A percentile compares a stretch with the other conserved stretches of the same genome.
Evolutionary conservation across 2,797 vertebrate genomes (phyloP).

Genomic region (Argyrosomus regius): DNA sequence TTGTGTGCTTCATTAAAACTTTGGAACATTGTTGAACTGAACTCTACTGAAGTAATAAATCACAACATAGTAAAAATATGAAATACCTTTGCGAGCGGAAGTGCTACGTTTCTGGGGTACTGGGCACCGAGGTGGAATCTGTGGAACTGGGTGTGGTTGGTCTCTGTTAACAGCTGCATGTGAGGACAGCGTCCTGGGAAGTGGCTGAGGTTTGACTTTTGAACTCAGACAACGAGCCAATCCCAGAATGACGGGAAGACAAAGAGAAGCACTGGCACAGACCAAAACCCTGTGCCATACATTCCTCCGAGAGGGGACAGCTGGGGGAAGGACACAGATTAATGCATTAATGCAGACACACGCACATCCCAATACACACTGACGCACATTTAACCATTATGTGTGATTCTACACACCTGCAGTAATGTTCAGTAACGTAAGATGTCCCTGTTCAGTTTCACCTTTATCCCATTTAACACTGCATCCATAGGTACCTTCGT

Average conservation of each 20-base stretch:
- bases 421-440: slow-evolving; percentile 65
- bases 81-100: slow-evolving; percentile 44
- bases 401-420: slow-evolving; percentile 41
- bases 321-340: slow-evolving; percentile 25
- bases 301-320: slow-evolving; percentile 46
- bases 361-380: background rate
- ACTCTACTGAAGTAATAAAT: too few species aligned
- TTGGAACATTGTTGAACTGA: too few species aligned
- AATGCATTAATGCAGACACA: background rate
- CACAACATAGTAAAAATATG: background rate
- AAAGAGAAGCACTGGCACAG: slow-evolving; percentile 58
- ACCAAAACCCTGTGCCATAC: slow-evolving; percentile 65
- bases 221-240: slow-evolving; percentile 65
- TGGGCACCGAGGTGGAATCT: slow-evolving; percentile 39
- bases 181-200: slow-evolving; percentile 28
- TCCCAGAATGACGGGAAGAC: slow-evolving; percentile 67
- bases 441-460: slow-evolving; percentile 50
- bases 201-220: slow-evolving; percentile 46
- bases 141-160: slow-evolving; percentile 10
- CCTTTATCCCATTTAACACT: slow-evolving; percentile 36
- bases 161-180: slow-evolving; percentile 9
- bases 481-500: slow-evolving; percentile 76
- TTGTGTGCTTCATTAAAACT: too few species aligned
- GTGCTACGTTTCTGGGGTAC: slow-evolving; percentile 25
- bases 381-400: background rate